Evolutionary conservation across 1,140 invertebrate genomes (phyloP), one percentile per base, ranked within the genome.

Genomic region (Agraylea sexmaculata): DNA sequence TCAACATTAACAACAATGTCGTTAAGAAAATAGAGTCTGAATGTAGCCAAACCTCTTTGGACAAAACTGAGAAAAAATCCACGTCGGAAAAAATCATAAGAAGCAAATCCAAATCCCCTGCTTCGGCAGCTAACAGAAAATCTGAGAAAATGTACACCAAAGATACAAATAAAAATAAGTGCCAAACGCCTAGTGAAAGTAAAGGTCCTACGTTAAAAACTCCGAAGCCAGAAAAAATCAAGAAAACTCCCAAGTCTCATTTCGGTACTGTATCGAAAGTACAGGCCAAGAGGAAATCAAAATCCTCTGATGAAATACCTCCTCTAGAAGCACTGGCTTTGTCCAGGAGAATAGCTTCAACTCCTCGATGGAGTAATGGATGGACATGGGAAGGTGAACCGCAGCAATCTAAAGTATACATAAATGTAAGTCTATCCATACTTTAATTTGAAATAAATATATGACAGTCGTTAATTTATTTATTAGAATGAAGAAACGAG

Each of bases 301-400:
- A 45, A 29, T 32, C 20, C 3, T 16, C 30, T 2, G 48, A 50
- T 13, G 8, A 12, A 12, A 37, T 43, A 57, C 65, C 22, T 57
- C 52, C 51, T 49, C 55, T 42, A 39, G 42, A 22, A 44, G 65
- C 47, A 27, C 18, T 37, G 22, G 38, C 39, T 30, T 23, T 37
- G 10, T 18, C 38, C 3, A 53, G 54, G 1, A 51, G 57, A 34
- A 44, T 50, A 2, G 53, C 55, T 11, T 22, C 38, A 11, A 67
- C 70, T 46, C 83, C 83, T 2, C 80, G 80, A 43, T 89, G 85
- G 83, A 87, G 82, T 50, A 90, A 92, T 53, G 88, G 88, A 4
- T 94, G 89, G 89, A 78, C 73, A 36, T 93, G 87, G 84, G 78
- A 86, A 53, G 88, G 89, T 21, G 75, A 86, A 51, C 68, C 83